phyloP scores from a whole-genome alignment of 2,797 vertebrate genomes.

The Catharus ustulatus region DNA sequence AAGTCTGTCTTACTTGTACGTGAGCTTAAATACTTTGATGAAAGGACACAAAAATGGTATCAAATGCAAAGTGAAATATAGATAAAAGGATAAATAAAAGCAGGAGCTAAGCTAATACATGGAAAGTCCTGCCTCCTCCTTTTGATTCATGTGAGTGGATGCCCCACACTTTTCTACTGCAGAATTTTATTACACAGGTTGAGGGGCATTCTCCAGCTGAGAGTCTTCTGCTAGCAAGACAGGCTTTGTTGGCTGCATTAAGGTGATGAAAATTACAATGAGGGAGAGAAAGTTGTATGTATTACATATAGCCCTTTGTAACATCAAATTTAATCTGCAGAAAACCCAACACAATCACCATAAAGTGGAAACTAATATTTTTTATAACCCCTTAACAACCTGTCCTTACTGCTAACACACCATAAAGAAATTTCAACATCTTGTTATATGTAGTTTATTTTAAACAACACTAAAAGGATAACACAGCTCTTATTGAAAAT shows the following conservation, averaged over 20 bases:
- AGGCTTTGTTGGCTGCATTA: not conserved
- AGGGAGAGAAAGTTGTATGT: not conserved
- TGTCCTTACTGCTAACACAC: conserved; percentile 44
- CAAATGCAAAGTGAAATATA: not conserved
- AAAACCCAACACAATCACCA: not conserved
- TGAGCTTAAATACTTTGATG: not conserved
- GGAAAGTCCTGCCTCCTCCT: not conserved
- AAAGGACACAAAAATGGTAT: not conserved
- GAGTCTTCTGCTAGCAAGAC: not conserved
- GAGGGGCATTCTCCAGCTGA: not conserved
- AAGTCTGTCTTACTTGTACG: not conserved
- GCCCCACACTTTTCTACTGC: not conserved
- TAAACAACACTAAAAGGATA: conserved; percentile 47
- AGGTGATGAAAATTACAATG: not conserved
- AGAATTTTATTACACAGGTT: not conserved
- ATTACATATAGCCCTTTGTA: not conserved
- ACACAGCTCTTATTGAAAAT: conserved; percentile 31
- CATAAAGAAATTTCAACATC: conserved; percentile 50
- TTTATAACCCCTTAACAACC: conserved; percentile 68
- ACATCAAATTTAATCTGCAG: conserved; percentile 19
- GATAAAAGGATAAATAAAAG: not conserved
- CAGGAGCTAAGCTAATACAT: not conserved
- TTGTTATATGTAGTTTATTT: conserved; percentile 52
- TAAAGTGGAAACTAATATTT: conserved; percentile 59
- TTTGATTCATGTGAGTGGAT: not conserved